Conservation (phyloP, 2,888 invertebrate genomes). For the Sicus ferrugineus region DNA sequence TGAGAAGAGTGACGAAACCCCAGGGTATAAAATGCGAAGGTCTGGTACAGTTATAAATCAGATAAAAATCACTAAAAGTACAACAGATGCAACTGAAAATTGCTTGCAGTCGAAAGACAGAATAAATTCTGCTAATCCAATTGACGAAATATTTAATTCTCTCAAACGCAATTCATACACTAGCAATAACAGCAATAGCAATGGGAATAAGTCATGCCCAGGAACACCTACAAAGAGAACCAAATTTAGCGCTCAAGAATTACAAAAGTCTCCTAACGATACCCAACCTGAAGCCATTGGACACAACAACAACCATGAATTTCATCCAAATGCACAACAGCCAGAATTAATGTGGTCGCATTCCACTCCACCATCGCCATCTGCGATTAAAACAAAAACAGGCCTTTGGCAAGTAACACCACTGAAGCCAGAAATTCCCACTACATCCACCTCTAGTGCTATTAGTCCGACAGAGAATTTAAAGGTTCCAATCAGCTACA, state of each 20-base stretch:
- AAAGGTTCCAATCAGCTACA: conserved; percentile 37
- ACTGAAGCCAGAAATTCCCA: conserved; percentile 44
- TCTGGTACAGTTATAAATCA: too few species aligned
- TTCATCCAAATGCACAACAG: conserved; percentile 16
- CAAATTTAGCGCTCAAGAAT: conserved; percentile 37
- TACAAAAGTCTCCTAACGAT: conserved; percentile 43
- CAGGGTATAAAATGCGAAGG: conserved; percentile 39
- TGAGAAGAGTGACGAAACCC: conserved; percentile 42
- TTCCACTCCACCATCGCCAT: conserved; percentile 60
- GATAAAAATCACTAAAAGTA: too few species aligned
- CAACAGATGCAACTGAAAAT: conserved; percentile 23
- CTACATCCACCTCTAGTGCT: neutral
- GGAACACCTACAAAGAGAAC: conserved; percentile 39
- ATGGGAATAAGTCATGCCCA: conserved; percentile 3
- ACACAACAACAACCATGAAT: conserved; percentile 31
- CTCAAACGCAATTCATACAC: conserved; percentile 40
- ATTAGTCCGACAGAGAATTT: conserved; percentile 24
- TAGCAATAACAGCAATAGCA: conserved; percentile 34
- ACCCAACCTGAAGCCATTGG: too few species aligned
- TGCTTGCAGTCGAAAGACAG: conserved; percentile 42
- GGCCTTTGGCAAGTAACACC: conserved; percentile 62
- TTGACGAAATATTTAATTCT: conserved; percentile 56
- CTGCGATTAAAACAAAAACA: conserved; percentile 61
- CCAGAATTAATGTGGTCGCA: conserved; percentile 44
- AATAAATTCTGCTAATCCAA: conserved; percentile 56